Evolutionary conservation across 2,888 invertebrate species (phyloP).

Genomic region (Drosophila multiciliata): DNA sequence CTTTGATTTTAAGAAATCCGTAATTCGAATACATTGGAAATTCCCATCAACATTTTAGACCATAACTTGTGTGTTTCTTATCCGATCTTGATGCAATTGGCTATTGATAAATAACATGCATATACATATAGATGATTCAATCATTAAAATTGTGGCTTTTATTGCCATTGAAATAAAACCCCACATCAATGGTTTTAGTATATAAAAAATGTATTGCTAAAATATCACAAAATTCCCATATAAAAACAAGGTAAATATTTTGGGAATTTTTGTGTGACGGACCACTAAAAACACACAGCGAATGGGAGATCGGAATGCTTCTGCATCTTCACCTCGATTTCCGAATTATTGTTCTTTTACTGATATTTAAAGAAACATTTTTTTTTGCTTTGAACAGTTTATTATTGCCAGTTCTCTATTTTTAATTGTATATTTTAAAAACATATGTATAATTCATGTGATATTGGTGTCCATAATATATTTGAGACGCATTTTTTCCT

Average conservation of each 20-base stretch:
- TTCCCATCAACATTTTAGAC: too few relatives aligned
- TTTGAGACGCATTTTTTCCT: conserved; percentile 50
- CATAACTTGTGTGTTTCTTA: too few relatives aligned
- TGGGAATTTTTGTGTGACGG: background rate
- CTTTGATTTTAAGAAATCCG: background rate
- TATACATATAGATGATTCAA: too few relatives aligned
- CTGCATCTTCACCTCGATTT: background rate
- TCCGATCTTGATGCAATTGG: too few relatives aligned
- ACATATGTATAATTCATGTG: conserved; percentile 11
- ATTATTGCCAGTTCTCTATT: background rate
- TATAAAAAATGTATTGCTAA: background rate
- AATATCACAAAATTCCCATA: background rate
- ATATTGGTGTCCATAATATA: conserved; percentile 54
- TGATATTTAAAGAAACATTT: background rate
- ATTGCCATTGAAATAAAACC: too few relatives aligned
- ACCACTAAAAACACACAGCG: background rate
- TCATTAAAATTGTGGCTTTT: too few relatives aligned
- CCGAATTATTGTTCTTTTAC: background rate
- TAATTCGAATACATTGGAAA: background rate
- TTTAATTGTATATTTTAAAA: background rate
- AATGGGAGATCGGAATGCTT: background rate
- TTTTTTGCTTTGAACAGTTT: background rate
- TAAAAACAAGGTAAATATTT: background rate
- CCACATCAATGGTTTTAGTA: too few relatives aligned
- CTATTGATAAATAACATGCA: too few relatives aligned